Percentiles rank a stretch among this genome's conserved stretches.
Conservation (phyloP, 2,888 invertebrate species). For the Auanema sp. region DNA sequence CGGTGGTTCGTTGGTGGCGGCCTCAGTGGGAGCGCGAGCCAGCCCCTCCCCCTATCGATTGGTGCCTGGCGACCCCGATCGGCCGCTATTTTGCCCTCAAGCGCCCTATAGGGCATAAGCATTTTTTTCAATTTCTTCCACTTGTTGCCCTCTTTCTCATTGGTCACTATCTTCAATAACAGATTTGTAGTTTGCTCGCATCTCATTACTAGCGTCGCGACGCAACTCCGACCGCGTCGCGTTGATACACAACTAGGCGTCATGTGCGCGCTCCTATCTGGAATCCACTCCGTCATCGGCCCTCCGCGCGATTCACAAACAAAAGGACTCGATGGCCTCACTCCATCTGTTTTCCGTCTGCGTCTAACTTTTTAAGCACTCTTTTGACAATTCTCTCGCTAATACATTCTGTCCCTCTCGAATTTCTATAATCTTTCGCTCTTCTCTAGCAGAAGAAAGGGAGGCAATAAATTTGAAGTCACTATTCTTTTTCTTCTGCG, state of each 20-base stretch:
- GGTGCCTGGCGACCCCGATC: constrained; percentile 17
- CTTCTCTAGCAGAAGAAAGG: constrained; percentile 12
- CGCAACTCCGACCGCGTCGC: constrained; percentile 16
- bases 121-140: not conserved
- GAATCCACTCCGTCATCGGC: constrained; percentile 9
- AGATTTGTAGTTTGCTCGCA: constrained; percentile 28
- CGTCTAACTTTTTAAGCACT: constrained; percentile 2
- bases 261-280: constrained; percentile 19
- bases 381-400: constrained; percentile 9
- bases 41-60: constrained; percentile 13
- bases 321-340: constrained; percentile 19
- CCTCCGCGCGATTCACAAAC: constrained; percentile 19
- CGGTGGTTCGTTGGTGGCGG: constrained; percentile 25
- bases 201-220: constrained; percentile 22
- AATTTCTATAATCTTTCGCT: not conserved
- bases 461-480: constrained; percentile 23
- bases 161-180: constrained; percentile 25
- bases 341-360: constrained; percentile 14
- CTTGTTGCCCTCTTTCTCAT: constrained; percentile 4
- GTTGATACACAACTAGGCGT: constrained; percentile 15
- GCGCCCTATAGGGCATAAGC: no score
- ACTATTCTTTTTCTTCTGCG: constrained; percentile 21
- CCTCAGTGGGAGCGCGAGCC: constrained; percentile 20
- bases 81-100: constrained; percentile 2
- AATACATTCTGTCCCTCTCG: not conserved